A percentile compares a stretch with the other conserved stretches of the same genome.
phyloP scores from a whole-genome alignment of 2,888 invertebrate genomes.

The Dascillus cervinus region DNA sequence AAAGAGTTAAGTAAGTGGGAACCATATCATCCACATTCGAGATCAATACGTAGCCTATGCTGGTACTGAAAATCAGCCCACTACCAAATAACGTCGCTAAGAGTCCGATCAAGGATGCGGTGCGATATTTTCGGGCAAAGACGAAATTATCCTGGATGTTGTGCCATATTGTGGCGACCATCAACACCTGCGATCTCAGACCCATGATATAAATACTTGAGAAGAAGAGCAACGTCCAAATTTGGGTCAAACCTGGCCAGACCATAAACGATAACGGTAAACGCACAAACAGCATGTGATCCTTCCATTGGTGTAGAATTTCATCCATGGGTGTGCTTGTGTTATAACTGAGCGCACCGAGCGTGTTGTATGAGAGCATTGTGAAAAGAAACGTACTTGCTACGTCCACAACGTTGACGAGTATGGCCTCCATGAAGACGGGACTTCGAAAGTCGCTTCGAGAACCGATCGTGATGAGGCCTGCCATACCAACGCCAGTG shows the following conservation, averaged over 20 bases:
- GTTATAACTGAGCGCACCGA: conserved; percentile 5
- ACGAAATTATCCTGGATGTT: conserved; percentile 1
- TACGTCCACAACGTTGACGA: conserved; percentile 5
- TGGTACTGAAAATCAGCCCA: background rate
- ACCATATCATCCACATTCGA: conserved; percentile 1
- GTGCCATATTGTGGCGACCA: background rate
- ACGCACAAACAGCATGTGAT: conserved; percentile 5
- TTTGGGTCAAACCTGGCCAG: conserved; percentile 5
- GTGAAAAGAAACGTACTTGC: conserved; percentile 2
- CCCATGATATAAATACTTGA: conserved; percentile 5
- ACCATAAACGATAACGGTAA: conserved; percentile 4
- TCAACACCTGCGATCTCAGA: conserved; percentile 5
- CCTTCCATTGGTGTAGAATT: background rate
- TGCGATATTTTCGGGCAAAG: background rate
- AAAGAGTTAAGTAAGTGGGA: conserved; percentile 1
- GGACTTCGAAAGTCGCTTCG: conserved; percentile 8
- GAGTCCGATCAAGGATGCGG: background rate
- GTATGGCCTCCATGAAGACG: conserved; percentile 8
- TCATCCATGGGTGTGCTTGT: conserved; percentile 3
- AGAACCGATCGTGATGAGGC: conserved; percentile 7
- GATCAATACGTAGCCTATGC: background rate
- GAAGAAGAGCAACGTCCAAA: conserved; percentile 6
- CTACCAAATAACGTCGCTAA: background rate
- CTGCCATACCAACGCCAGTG: conserved; percentile 12
- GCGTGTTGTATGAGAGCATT: conserved; percentile 4